A percentile compares a stretch with the other conserved stretches of the same genome.
Conservation (phyloP, 2,888 invertebrate species). For the Drosophila mimica region DNA sequence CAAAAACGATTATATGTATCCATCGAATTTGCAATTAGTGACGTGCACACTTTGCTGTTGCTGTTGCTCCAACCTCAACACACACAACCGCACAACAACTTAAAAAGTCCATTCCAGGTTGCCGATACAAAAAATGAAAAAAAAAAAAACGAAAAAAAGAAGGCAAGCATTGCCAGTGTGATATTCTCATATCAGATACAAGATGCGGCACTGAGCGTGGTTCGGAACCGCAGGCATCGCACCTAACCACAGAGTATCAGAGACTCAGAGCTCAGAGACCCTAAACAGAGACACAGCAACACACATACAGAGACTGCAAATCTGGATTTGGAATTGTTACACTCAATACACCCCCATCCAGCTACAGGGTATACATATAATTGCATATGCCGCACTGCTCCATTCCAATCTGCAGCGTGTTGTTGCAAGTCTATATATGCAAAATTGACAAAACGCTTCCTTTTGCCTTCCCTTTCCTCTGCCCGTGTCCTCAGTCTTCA, state of each 20-base stretch:
- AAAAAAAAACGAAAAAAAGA: neutral
- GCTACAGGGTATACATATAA: slow-evolving; percentile 47
- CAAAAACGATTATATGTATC: slow-evolving; percentile 84
- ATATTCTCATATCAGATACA: slow-evolving; percentile 75
- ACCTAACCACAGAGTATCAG: slow-evolving; percentile 52
- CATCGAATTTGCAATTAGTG: slow-evolving; percentile 83
- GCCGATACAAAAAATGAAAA: slow-evolving; percentile 27
- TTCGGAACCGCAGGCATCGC: slow-evolving; percentile 64
- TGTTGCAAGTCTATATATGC: slow-evolving; percentile 24
- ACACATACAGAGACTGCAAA: slow-evolving; percentile 22
- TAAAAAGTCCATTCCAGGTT: slow-evolving; percentile 2
- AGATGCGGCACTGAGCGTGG: slow-evolving; percentile 60
- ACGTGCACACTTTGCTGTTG: slow-evolving; percentile 73
- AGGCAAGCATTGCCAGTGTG: slow-evolving; percentile 56
- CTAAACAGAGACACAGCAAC: slow-evolving; percentile 44
- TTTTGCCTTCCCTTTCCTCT: neutral
- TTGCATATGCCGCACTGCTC: slow-evolving; percentile 40
- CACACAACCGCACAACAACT: slow-evolving; percentile 3
- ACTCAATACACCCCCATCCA: slow-evolving; percentile 40
- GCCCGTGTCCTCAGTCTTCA: neutral
- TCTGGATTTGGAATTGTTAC: slow-evolving; percentile 32
- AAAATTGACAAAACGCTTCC: slow-evolving; percentile 11
- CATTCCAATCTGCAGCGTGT: slow-evolving; percentile 20
- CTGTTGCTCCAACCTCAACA: slow-evolving; percentile 29
- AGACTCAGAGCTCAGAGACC: slow-evolving; percentile 17